Evolutionary conservation across 2,113 vertebrate species (phyloP), one percentile per base, ranked within the genome.

Genomic region (Orycteropus afer): DNA sequence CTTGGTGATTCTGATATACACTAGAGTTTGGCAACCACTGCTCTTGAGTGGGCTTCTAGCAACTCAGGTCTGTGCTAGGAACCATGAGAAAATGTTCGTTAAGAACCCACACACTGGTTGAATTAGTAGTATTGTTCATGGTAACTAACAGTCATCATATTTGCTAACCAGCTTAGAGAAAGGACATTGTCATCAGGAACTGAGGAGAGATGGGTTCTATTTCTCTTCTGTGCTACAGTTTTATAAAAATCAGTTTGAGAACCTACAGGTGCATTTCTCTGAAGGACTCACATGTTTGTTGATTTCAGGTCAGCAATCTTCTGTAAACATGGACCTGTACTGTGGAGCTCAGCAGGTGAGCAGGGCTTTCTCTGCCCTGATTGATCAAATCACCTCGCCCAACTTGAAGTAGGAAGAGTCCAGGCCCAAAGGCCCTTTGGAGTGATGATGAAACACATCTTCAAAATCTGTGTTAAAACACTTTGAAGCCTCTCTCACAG

Each of bases 281-380:
- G 49, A 97, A 97, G 84, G 29, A 37, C 27, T 95, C 71, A 92
- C 69, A 67, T 59, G 32, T 25, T 88, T 94, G 12, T 81, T 3
- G 81, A 93, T 97, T 98, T 63, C 98, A 99, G 99, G 86, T n/a
- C 93, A 86, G 4, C 63, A 85, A 14, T 97, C 97, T 94, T 32
- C 87, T 42, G 76, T 97, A 59, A 96, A 95, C 91, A 80, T 94
- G 47, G 97, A 98, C 29, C 97, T 99, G 42, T 96, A 99, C 37
- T 79, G 86, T 69, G 95, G 98, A 91, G 99, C 99, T 47, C 98
- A 98, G 37, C 86, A 9, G 37, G 97, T 99, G 47, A 98, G 96
- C 94, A 97, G 95, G 42, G 97, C 97, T 0, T 98, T 99, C 83
- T 98, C 97, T 87, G 93, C 97, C 23, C 97, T 99, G 51, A 97